phyloP scores from a whole-genome alignment of 1,140 invertebrate species.

The Drosophila quadrilineata region DNA sequence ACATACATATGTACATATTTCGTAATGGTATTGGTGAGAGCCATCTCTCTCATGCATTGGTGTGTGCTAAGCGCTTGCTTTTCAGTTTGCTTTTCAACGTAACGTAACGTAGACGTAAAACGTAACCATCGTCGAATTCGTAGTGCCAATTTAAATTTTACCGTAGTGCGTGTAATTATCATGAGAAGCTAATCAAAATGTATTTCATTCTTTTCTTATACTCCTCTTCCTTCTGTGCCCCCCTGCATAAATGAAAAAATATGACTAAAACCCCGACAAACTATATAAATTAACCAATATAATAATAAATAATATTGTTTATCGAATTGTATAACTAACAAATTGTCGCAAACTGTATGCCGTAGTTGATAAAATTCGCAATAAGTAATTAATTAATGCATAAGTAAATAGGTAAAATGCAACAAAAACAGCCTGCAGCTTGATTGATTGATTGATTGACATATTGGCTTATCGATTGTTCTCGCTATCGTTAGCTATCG shows the following conservation, averaged over 20 bases:
- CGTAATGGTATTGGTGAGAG: slow-evolving; percentile 9
- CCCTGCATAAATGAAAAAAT: slow-evolving; percentile 35
- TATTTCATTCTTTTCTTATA: slow-evolving; percentile 74
- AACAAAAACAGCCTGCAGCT: slow-evolving; percentile 66
- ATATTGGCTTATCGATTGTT: slow-evolving; percentile 43
- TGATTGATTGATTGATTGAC: slow-evolving; percentile 68
- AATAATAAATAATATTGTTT: slow-evolving; percentile 7
- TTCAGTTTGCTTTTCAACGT: slow-evolving; percentile 20
- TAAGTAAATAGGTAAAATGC: slow-evolving; percentile 48
- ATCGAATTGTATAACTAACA: slow-evolving; percentile 37
- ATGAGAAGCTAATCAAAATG: slow-evolving; percentile 72
- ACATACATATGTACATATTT: background rate
- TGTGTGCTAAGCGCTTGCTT: slow-evolving; percentile 32
- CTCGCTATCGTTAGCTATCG: slow-evolving; percentile 39
- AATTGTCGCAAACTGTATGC: slow-evolving; percentile 44
- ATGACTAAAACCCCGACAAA: slow-evolving; percentile 8
- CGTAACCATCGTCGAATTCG: slow-evolving; percentile 17
- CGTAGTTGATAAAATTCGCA: slow-evolving; percentile 71
- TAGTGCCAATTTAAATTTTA: slow-evolving; percentile 45
- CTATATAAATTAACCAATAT: too few relatives aligned
- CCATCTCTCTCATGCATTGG: slow-evolving; percentile 33
- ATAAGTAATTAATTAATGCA: slow-evolving; percentile 60
- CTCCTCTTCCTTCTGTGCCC: too few relatives aligned
- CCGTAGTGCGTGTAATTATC: slow-evolving; percentile 44
- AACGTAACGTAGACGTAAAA: background rate